Conservation (phyloP, 2,113 vertebrate species). For the Oophaga pumilio region DNA sequence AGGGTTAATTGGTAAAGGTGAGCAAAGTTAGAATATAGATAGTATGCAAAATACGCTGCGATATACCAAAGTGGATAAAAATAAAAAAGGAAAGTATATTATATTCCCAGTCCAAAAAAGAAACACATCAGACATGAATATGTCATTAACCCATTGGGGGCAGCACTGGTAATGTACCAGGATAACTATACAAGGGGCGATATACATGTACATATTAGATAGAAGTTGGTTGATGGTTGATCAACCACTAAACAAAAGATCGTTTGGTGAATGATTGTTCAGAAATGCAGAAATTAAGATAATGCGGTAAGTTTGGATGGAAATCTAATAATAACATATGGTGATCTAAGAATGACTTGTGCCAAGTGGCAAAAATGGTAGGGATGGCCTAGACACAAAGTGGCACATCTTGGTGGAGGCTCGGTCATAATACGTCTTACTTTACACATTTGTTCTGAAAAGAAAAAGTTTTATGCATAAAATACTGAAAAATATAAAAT, state of each 20-base stretch:
- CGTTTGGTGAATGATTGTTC: too few relatives aligned
- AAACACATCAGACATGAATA: neutral
- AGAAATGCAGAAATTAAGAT: too few relatives aligned
- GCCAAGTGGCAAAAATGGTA: neutral
- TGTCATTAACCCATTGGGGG: neutral
- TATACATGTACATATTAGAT: too few relatives aligned
- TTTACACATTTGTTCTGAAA: neutral
- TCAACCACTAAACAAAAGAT: too few relatives aligned
- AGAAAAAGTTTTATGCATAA: neutral
- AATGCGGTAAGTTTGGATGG: neutral
- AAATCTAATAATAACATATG: neutral
- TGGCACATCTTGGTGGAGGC: neutral
- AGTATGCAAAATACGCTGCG: neutral
- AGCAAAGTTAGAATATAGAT: neutral
- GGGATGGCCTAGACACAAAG: neutral
- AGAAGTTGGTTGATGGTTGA: too few relatives aligned
- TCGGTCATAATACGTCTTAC: too few relatives aligned
- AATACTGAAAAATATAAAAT: neutral
- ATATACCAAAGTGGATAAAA: neutral
- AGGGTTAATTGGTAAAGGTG: conserved; percentile 28
- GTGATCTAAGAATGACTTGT: neutral
- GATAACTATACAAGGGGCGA: too few relatives aligned
- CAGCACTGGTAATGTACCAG: neutral
- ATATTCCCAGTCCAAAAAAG: neutral
- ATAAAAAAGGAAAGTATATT: neutral